Percentiles rank a stretch among this genome's conserved stretches.
Evolutionary conservation across 2,888 invertebrate species (phyloP).

Genomic region (Branchipolynoe longqiensis): DNA sequence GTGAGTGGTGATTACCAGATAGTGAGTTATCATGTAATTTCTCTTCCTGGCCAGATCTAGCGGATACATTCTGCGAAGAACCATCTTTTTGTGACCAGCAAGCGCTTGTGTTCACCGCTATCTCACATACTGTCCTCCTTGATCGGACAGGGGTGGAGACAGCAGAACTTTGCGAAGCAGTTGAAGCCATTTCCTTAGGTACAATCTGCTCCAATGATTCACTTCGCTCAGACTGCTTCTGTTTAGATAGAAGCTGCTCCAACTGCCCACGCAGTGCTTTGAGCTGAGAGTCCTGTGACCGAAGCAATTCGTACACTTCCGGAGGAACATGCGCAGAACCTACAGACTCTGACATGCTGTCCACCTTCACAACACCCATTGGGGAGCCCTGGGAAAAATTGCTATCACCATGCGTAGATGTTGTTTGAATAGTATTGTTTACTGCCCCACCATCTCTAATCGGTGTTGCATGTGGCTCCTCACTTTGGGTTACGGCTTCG

Average conservation of each 20-base stretch:
- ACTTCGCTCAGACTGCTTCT: slow-evolving; percentile 60
- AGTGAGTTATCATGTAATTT: too few relatives aligned
- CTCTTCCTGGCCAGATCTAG: not conserved
- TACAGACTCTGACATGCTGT: not conserved
- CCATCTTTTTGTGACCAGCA: not conserved
- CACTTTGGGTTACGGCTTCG: too few relatives aligned
- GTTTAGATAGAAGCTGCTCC: slow-evolving; percentile 72
- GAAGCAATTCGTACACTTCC: slow-evolving; percentile 76
- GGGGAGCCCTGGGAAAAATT: not conserved
- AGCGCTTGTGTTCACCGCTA: slow-evolving; percentile 74
- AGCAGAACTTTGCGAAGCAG: slow-evolving; percentile 31
- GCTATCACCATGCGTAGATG: too few relatives aligned
- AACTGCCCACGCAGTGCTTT: slow-evolving; percentile 78
- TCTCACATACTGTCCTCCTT: slow-evolving; percentile 59
- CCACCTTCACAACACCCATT: not conserved
- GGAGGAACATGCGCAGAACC: slow-evolving; percentile 64
- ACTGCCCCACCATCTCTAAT: too few relatives aligned
- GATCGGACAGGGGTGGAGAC: not conserved
- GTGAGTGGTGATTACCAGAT: too few relatives aligned
- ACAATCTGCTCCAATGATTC: not conserved
- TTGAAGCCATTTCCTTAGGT: not conserved
- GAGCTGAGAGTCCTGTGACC: slow-evolving; percentile 77
- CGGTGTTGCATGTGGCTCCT: too few relatives aligned
- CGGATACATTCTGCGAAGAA: not conserved
- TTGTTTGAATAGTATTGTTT: too few relatives aligned